Evolutionary conservation across 1,140 invertebrate genomes (phyloP).

Genomic region (Drosophila lini): DNA sequence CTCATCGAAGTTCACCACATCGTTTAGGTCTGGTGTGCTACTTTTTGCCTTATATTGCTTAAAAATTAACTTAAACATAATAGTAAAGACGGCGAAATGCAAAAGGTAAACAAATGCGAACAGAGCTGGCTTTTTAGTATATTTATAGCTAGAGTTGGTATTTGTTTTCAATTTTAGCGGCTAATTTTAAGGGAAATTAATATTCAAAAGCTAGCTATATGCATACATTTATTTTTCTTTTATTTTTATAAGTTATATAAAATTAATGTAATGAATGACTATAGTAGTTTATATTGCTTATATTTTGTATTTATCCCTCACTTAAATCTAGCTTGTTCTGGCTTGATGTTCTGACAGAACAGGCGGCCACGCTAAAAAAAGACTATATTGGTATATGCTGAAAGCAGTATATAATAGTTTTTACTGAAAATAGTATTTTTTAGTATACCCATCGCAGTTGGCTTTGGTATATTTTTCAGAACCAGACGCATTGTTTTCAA

Average conservation of each 20-base stretch:
- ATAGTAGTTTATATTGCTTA: too few relatives aligned
- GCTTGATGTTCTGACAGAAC: not conserved
- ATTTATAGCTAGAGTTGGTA: not conserved
- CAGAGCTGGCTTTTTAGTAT: not conserved
- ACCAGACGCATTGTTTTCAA: conserved; percentile 1
- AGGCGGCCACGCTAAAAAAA: not conserved
- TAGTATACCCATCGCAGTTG: not conserved
- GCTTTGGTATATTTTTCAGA: not conserved
- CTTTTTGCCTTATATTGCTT: conserved; percentile 87
- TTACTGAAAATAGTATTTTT: not conserved
- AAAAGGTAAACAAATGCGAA: not conserved
- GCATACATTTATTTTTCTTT: too few relatives aligned
- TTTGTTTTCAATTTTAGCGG: not conserved
- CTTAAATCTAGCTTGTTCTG: not conserved
- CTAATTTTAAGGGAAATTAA: too few relatives aligned
- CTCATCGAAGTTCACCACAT: conserved; percentile 85
- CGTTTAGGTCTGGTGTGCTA: conserved; percentile 84
- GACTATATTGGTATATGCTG: not conserved
- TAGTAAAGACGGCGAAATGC: not conserved
- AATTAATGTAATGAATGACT: too few relatives aligned
- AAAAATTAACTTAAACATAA: conserved; percentile 86
- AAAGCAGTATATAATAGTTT: not conserved
- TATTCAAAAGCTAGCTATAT: too few relatives aligned
- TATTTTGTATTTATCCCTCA: not conserved
- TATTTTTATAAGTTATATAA: too few relatives aligned